Percentiles rank a stretch among this genome's conserved stretches.
Conservation (phyloP, 2,113 vertebrate species). For the Euleptes europaea region DNA sequence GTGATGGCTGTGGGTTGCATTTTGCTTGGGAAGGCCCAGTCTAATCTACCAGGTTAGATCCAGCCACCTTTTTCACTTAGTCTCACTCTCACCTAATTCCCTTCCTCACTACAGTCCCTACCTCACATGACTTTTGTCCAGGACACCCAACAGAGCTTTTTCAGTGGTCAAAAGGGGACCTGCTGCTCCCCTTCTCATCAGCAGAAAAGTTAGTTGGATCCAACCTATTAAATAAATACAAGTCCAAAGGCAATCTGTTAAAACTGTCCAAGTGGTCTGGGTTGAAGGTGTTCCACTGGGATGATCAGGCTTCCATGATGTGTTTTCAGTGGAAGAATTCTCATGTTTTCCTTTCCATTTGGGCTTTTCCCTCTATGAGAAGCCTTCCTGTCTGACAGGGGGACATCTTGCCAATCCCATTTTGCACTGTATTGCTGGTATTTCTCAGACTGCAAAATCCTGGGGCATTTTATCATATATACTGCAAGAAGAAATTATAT, state of each 20-base stretch:
- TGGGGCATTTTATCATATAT: conserved; percentile 76
- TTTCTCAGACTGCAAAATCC: conserved; percentile 77
- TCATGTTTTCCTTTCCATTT: background rate
- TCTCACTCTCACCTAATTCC: too few species aligned
- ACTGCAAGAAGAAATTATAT: conserved; percentile 59
- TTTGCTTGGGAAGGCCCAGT: background rate
- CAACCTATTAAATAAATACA: background rate
- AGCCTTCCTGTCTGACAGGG: background rate
- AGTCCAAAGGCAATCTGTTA: background rate
- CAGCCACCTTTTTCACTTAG: too few species aligned
- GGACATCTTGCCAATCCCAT: conserved; percentile 48
- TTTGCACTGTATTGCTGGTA: conserved; percentile 23
- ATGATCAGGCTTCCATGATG: background rate
- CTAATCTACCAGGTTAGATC: too few species aligned
- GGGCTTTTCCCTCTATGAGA: background rate
- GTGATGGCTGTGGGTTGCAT: background rate
- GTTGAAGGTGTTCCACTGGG: background rate
- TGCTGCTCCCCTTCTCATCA: too few species aligned
- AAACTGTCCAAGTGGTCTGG: background rate
- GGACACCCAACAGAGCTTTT: too few species aligned
- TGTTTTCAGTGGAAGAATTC: background rate
- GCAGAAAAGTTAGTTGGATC: background rate
- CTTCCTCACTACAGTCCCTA: too few species aligned
- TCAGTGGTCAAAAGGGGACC: too few species aligned
- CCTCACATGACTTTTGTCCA: too few species aligned